These are phyloP conservation scores for Drosophila simulans DNA, from an alignment of 1,140 invertebrate genomes.

Conservation along the genomic window DNA sequence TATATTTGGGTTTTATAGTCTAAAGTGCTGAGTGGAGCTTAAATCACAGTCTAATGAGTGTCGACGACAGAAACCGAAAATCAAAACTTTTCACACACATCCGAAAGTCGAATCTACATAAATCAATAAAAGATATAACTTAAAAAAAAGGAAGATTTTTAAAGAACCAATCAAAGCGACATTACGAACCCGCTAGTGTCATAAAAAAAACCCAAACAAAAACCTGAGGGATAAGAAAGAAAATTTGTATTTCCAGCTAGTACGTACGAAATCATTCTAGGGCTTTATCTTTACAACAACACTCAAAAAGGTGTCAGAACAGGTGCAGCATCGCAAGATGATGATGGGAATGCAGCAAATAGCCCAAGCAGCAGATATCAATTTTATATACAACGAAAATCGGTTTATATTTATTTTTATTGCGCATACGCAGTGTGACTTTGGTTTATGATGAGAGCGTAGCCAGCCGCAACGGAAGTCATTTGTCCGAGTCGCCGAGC, in stretches of 20 bases:
- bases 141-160: constrained; percentile 42
- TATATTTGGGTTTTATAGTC: constrained; percentile 33
- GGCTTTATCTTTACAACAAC: constrained; percentile 12
- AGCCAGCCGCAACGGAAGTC: constrained; percentile 70
- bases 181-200: constrained; percentile 61
- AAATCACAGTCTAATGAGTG: constrained; percentile 46
- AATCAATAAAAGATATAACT: constrained; percentile 47
- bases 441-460: constrained; percentile 49
- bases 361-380: constrained; percentile 10
- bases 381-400: constrained; percentile 45
- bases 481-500: constrained; percentile 60
- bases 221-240: not conserved
- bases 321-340: constrained; percentile 28
- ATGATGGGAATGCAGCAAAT: constrained; percentile 17
- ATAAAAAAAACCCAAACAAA: constrained; percentile 26
- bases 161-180: constrained; percentile 59
- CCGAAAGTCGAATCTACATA: constrained; percentile 55
- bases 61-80: constrained; percentile 23
- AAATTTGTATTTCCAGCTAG: constrained; percentile 12
- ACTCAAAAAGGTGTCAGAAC: constrained; percentile 35
- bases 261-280: constrained; percentile 10
- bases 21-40: constrained; percentile 35
- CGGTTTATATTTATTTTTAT: constrained; percentile 54
- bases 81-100: constrained; percentile 38
- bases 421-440: constrained; percentile 47